Conservation (phyloP, 2,797 vertebrate genomes). For the Arremon brunneinucha region DNA sequence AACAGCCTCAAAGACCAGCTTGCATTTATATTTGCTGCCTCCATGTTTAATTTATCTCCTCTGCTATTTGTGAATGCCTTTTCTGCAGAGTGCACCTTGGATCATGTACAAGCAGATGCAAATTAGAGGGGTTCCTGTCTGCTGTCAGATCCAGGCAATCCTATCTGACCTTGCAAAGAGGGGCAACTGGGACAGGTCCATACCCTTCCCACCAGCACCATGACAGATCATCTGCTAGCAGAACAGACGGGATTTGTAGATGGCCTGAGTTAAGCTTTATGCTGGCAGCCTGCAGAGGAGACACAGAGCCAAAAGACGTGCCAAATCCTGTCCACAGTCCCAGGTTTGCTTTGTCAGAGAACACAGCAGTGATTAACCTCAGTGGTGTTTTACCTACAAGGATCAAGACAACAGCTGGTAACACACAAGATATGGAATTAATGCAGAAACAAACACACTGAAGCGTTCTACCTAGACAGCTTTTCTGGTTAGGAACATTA, state of each 20-base stretch:
- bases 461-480: not conserved
- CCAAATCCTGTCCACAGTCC: not conserved
- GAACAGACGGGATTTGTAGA: not conserved
- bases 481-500: not conserved
- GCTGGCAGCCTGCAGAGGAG: not conserved
- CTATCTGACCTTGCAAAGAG: not conserved
- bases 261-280: not conserved
- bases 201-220: not conserved
- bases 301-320: not conserved
- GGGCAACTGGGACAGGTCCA: not conserved
- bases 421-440: not conserved
- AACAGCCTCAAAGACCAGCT: not conserved
- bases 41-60: not conserved
- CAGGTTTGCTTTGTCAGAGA: not conserved
- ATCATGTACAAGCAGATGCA: not conserved
- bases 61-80: not conserved
- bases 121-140: not conserved
- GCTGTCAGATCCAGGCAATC: not conserved
- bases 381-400: not conserved
- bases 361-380: not conserved
- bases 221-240: not conserved
- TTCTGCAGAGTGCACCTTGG: not conserved
- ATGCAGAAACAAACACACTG: not conserved
- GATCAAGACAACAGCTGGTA: not conserved
- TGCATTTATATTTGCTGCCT: not conserved